These are phyloP conservation scores for Todiramphus saurophagus DNA, from an alignment of 2,113 vertebrate species.

Conservation along the genomic window DNA sequence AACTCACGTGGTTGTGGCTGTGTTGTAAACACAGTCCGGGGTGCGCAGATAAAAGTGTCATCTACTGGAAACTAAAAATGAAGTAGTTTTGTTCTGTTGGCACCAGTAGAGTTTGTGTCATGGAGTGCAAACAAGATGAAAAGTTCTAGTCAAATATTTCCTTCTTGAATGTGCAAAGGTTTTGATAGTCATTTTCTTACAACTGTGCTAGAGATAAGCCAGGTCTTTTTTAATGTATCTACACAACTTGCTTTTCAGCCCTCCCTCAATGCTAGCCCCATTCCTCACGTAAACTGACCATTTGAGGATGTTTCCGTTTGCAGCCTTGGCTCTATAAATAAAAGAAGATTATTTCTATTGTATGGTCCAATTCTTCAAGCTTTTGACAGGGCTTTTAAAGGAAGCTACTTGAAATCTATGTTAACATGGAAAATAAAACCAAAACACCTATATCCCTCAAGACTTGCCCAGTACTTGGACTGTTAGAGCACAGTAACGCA, in stretches of 20 bases:
- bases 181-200: background rate
- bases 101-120: background rate
- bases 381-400: conserved; percentile 5
- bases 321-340: background rate
- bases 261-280: background rate
- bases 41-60: background rate
- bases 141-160: background rate
- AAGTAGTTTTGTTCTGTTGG: background rate
- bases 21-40: background rate
- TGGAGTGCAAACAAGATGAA: background rate
- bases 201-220: background rate
- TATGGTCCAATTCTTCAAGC: background rate
- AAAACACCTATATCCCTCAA: background rate
- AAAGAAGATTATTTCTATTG: background rate
- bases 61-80: background rate
- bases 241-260: background rate
- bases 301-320: background rate
- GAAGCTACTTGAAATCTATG: background rate
- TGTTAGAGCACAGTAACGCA: background rate
- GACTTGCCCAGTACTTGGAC: background rate
- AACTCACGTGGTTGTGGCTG: background rate
- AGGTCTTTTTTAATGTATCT: background rate
- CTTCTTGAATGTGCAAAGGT: background rate
- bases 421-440: background rate
- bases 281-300: background rate